Base-by-base conservation (phyloP, 2,113 vertebrate species). In the Phyllostomus hastatus region DNA sequence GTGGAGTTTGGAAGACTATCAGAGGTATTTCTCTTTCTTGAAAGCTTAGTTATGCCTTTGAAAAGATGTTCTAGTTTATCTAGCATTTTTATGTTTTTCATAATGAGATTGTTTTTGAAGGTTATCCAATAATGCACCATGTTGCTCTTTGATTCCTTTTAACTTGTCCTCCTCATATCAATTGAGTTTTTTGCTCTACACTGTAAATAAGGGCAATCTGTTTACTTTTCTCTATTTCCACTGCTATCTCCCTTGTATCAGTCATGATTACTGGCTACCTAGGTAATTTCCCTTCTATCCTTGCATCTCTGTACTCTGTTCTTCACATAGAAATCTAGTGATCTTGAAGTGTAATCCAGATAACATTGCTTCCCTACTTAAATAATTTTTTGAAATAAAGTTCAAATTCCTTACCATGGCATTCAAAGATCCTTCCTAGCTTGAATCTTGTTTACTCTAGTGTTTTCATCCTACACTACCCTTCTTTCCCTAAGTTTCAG, bases 351-450 rank as follows among this genome's bases (percentile, higher is more conserved):
- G 3, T 82, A 92, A 86, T 57, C 16, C 20, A 82, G 38, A 26
- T 87, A 81, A 82, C 12, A 88, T 75, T 26, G 75, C 35, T 67
- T 88, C 4, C 76, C 2, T 95, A 78, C 73, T 95, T 93, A 80
- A 88, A 91, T 90, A 52, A 80, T 54, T 79, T 78, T 19, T 88
- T 80, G 54, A 48, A 70, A 75, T 67, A 73, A 92, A 88, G 73
- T 70, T 67, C 28, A 87, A 9, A 66, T 9, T 87, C 67, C 20
- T 96, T 81, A 64, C 26, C 1, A 15, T 84, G 69, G 52, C 38
- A 43, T 95, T 95, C 57, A 90, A 59, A 81, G 59, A 85, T 92
- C 17, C n/a, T 87, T 91, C 8, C 12, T 94, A 83, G 84, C 33
- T 35, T 93, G 57, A 84, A 75, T 93, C 66, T 88, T 91, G 16